Base-by-base conservation (phyloP, 2,888 invertebrate species). In the Acanthoscelides obtectus region DNA sequence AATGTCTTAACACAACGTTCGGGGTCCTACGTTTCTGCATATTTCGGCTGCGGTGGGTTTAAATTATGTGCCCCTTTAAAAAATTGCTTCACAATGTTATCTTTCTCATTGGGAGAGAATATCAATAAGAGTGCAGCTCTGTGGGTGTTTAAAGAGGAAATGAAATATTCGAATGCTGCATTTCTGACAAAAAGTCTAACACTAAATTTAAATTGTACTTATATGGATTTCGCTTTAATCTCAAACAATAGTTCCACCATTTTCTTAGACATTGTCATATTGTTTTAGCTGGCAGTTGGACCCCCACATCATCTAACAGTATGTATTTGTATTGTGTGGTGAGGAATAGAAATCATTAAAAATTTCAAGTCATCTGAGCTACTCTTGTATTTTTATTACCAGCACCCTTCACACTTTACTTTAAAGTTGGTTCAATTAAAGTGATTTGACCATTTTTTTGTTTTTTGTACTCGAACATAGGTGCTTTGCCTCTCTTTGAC, bases 401-500 rank as follows among this genome's bases (percentile, higher is more conserved):
- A 71, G 67, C 0, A 22, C 19, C 45, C 66, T 72, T 65, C 22
- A 17, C 27, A 69, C 8, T 67, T 75, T 74, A 77, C 68, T 74
- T 75, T 70, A 77, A 76, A 72, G 71, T 67, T 22, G 77, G 73
- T 74, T 81, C 77, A 65, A 80, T 65, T 68, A 75, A 67, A 67
- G 72, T 68, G 67, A 81, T 71, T 74, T 84, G 84, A 76, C 85
- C 87, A 72, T 86, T 85, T 64, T 84, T 82, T 0, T 19, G 20
- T 17, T 80, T 78, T 79, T 86, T 87, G 76, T 89, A 89, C 76
- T 83, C 85, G 75, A 86, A 89, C 0, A 89, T 71, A 70, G 87
- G 87, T 69, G 87, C 87, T 85, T 88, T 89, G 79, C 87, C 84
- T 72, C 88, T 84, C 0, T 87, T 88, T 63, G 88, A 87, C 89